These are phyloP conservation scores for Lordiphosa fenestrarum DNA, from an alignment of 2,888 invertebrate genomes.

Conservation along the genomic window DNA sequence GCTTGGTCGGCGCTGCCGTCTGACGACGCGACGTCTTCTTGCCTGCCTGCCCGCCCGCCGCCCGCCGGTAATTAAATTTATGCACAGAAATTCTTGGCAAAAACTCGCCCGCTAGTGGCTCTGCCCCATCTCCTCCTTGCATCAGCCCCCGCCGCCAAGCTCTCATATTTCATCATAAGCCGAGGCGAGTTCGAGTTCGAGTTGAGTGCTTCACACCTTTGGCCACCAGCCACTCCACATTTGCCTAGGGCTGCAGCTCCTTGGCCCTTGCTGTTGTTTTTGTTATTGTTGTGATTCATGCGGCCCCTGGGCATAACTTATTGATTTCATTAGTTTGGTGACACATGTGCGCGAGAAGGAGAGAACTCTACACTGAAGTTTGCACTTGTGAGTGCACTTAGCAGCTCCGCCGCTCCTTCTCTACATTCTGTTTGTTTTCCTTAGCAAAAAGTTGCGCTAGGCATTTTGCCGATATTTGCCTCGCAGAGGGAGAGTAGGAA, in stretches of 20 bases:
- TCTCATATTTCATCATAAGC: slow-evolving; percentile 71
- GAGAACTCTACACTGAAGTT: slow-evolving; percentile 31
- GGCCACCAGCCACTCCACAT: slow-evolving; percentile 51
- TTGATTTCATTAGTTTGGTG: slow-evolving; percentile 75
- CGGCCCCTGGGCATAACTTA: slow-evolving; percentile 57
- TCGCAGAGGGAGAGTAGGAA: neutral
- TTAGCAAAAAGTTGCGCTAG: slow-evolving; percentile 12
- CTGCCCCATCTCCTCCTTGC: slow-evolving; percentile 5
- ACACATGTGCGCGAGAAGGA: slow-evolving; percentile 44
- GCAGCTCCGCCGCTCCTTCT: neutral
- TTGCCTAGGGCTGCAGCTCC: slow-evolving; percentile 36
- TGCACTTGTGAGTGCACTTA: slow-evolving; percentile 67
- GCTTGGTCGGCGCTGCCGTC: slow-evolving; percentile 19
- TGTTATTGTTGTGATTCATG: slow-evolving; percentile 64
- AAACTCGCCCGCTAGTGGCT: slow-evolving; percentile 27
- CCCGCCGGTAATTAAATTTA: slow-evolving; percentile 69
- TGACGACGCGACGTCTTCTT: slow-evolving; percentile 35
- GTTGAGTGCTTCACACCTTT: slow-evolving; percentile 71
- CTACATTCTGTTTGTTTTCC: slow-evolving; percentile 44
- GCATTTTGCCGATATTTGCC: slow-evolving; percentile 31
- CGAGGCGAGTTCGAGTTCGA: slow-evolving; percentile 57
- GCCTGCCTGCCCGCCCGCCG: slow-evolving; percentile 6
- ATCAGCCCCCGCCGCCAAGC: slow-evolving; percentile 16
- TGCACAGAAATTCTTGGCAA: slow-evolving; percentile 74
- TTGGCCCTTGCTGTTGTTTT: slow-evolving; percentile 32